Conservation (phyloP, 2,797 vertebrate species). For the Bucorvus abyssinicus region DNA sequence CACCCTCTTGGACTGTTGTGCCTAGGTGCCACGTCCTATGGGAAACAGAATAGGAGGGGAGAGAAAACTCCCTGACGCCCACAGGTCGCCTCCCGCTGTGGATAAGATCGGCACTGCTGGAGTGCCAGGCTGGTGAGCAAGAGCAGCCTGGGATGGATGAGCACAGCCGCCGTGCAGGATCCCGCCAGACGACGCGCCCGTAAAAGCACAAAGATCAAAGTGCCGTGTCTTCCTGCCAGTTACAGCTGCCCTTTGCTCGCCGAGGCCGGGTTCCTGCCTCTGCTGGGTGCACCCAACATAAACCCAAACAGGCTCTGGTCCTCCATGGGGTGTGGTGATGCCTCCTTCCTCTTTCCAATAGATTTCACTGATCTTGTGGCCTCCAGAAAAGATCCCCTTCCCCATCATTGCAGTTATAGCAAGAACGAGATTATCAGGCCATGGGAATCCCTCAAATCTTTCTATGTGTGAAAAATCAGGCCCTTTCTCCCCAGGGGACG, state of each 20-base stretch:
- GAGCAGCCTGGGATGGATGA: not conserved
- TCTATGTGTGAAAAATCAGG: not conserved
- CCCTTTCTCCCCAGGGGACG: not conserved
- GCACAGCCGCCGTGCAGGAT: not conserved
- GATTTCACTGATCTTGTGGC: not conserved
- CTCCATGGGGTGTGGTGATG: not conserved
- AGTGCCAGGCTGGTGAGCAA: not conserved
- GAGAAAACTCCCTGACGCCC: not conserved
- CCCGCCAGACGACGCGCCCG: accelerated
- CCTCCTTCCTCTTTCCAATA: not conserved
- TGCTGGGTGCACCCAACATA: not conserved
- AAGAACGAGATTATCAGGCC: not conserved
- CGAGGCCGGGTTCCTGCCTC: not conserved
- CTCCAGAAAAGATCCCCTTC: not conserved
- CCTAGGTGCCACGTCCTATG: not conserved
- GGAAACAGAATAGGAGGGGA: not conserved
- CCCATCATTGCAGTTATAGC: not conserved
- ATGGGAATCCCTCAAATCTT: not conserved
- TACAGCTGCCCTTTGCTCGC: not conserved
- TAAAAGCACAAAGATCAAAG: not conserved
- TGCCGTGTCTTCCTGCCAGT: accelerated
- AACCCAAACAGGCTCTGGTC: not conserved
- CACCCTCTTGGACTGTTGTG: not conserved
- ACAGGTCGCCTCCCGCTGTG: not conserved
- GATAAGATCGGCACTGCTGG: not conserved